Conservation (phyloP, 2,797 vertebrate genomes). For the Sebastes minor region DNA sequence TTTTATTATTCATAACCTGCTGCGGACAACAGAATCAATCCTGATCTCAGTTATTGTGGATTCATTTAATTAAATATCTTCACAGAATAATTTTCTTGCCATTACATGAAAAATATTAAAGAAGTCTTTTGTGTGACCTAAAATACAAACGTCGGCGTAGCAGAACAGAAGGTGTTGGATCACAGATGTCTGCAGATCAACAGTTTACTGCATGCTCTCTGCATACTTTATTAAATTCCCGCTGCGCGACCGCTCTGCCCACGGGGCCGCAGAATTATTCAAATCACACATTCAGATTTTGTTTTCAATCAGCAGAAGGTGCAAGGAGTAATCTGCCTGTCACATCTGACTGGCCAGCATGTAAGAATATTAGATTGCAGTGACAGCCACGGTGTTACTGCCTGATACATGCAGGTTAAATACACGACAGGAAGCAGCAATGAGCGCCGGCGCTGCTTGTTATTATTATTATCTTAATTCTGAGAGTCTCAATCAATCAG, state of each 20-base stretch:
- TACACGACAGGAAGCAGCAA: not conserved
- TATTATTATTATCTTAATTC: not conserved
- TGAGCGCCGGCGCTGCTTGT: not conserved
- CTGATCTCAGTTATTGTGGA: not conserved
- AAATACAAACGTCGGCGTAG: too few species aligned
- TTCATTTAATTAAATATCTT: not conserved
- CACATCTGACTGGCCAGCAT: not conserved
- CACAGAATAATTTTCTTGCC: not conserved
- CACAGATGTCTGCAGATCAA: not conserved
- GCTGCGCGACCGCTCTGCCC: not conserved
- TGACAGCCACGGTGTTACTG: not conserved
- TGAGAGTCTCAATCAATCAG: conserved; percentile 6
- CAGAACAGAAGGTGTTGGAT: not conserved
- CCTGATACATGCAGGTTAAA: not conserved
- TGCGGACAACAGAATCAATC: not conserved
- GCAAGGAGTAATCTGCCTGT: not conserved
- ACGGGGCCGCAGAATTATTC: not conserved
- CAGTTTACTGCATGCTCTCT: not conserved
- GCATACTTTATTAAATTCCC: not conserved
- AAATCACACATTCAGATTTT: not conserved
- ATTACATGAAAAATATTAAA: not conserved
- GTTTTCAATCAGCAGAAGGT: conserved; percentile 2
- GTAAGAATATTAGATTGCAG: not conserved
- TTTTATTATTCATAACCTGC: not conserved
- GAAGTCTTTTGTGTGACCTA: not conserved